A percentile compares a stretch with the other conserved stretches of the same genome.
Conservation (phyloP, 64 coral and sea anemone species). For the Orbicella faveolata region DNA sequence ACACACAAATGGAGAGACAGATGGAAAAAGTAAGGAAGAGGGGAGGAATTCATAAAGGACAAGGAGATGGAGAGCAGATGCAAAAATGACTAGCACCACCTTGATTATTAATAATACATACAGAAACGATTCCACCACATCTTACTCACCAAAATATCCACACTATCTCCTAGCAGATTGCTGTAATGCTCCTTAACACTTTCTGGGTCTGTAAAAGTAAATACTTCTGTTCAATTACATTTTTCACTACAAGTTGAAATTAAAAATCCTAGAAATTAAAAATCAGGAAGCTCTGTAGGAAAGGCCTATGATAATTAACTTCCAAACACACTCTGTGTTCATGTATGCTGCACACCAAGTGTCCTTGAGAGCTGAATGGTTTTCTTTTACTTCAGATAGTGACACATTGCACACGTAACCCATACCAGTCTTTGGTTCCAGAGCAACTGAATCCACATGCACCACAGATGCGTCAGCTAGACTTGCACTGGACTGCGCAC, state of each 20-base stretch:
- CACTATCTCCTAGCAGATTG: constrained; percentile 73
- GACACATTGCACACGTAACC: neutral
- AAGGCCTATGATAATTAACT: too few relatives aligned
- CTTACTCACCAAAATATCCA: constrained; percentile 71
- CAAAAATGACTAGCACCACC: too few relatives aligned
- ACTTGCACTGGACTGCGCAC: neutral
- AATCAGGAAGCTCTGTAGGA: too few relatives aligned
- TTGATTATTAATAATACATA: too few relatives aligned
- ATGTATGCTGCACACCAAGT: neutral
- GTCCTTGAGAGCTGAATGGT: neutral
- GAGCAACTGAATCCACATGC: neutral
- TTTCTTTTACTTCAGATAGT: neutral
- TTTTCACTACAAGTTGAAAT: neutral
- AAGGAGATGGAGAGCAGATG: too few relatives aligned
- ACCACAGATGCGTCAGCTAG: neutral
- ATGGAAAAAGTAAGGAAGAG: too few relatives aligned
- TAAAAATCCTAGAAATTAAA: too few relatives aligned
- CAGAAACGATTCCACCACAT: too few relatives aligned
- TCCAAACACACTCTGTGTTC: neutral
- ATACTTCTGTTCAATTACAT: neutral
- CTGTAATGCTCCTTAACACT: constrained; percentile 79
- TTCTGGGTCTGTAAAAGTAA: constrained; percentile 19
- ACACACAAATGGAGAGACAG: too few relatives aligned
- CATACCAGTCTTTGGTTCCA: neutral
- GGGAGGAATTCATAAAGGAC: too few relatives aligned